Conservation (phyloP, 2,888 invertebrate genomes). For the Pycnomerus fuliginosus region DNA sequence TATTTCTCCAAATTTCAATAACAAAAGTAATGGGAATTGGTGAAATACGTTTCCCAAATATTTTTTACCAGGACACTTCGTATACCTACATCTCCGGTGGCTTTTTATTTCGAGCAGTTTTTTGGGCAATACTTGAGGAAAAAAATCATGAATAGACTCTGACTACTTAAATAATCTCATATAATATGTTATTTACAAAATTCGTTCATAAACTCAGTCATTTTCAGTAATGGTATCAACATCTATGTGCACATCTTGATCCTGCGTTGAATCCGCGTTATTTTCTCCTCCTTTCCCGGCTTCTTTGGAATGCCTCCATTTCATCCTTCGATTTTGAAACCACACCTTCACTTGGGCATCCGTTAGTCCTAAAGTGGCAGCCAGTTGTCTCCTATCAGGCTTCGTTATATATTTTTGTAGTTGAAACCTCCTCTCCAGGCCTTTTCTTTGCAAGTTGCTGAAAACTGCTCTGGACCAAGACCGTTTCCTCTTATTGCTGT, state of each 20-base stretch:
- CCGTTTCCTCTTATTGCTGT: slow-evolving; percentile 70
- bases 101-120: too few species aligned
- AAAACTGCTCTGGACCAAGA: slow-evolving; percentile 96
- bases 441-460: slow-evolving; percentile 91
- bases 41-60: too few species aligned
- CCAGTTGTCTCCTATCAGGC: slow-evolving; percentile 87
- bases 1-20: too few species aligned
- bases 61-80: too few species aligned
- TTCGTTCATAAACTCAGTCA: too few species aligned
- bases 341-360: slow-evolving; percentile 93
- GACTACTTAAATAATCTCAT: too few species aligned
- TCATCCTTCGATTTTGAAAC: slow-evolving; percentile 75
- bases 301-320: slow-evolving; percentile 53
- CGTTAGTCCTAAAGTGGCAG: slow-evolving; percentile 87
- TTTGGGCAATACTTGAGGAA: too few species aligned
- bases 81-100: too few species aligned
- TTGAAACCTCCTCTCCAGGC: slow-evolving; percentile 87
- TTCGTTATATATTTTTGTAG: slow-evolving; percentile 96
- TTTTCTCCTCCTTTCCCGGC: slow-evolving; percentile 39
- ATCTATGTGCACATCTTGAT: slow-evolving; percentile 49
- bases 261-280: slow-evolving; percentile 48
- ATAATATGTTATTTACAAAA: too few species aligned
- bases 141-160: too few species aligned
- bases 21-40: too few species aligned
- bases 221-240: slow-evolving; percentile 48